phyloP scores from a whole-genome alignment of 1,140 invertebrate genomes.

The Drosophila burlai region DNA sequence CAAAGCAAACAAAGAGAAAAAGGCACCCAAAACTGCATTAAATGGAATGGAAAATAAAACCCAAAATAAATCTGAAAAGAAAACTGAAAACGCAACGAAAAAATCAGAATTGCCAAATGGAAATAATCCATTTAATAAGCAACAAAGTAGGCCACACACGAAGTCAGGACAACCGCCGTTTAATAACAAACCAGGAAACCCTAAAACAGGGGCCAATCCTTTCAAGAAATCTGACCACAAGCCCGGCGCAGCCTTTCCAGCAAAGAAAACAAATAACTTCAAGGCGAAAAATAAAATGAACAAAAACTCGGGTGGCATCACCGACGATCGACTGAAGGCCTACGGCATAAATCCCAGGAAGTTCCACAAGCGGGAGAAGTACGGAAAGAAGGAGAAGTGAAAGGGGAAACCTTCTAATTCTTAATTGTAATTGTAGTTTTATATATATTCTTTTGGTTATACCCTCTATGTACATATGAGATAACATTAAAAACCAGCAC shows the following conservation, averaged over 20 bases:
- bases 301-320: conserved; percentile 57
- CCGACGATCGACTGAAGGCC: conserved; percentile 92
- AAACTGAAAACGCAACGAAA: not conserved
- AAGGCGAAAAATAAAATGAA: conserved; percentile 55
- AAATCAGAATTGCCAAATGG: conserved; percentile 3
- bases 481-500: conserved; percentile 47
- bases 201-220: conserved; percentile 42
- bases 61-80: not conserved
- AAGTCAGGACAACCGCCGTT: not conserved
- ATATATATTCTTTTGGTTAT: conserved; percentile 17
- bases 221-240: conserved; percentile 49
- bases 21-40: not conserved
- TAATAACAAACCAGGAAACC: conserved; percentile 7
- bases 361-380: conserved; percentile 86
- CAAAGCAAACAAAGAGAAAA: conserved; percentile 25
- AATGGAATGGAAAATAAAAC: not conserved
- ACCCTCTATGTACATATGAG: conserved; percentile 66
- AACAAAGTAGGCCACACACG: not conserved
- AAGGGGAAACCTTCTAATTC: not conserved
- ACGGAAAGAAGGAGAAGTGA: conserved; percentile 64
- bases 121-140: conserved; percentile 51
- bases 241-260: not conserved
- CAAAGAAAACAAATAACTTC: conserved; percentile 49
- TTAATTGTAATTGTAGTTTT: conserved; percentile 28
- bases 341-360: conserved; percentile 97